Conservation (phyloP, 2,113 vertebrate genomes). For the Odocoileus virginianus region DNA sequence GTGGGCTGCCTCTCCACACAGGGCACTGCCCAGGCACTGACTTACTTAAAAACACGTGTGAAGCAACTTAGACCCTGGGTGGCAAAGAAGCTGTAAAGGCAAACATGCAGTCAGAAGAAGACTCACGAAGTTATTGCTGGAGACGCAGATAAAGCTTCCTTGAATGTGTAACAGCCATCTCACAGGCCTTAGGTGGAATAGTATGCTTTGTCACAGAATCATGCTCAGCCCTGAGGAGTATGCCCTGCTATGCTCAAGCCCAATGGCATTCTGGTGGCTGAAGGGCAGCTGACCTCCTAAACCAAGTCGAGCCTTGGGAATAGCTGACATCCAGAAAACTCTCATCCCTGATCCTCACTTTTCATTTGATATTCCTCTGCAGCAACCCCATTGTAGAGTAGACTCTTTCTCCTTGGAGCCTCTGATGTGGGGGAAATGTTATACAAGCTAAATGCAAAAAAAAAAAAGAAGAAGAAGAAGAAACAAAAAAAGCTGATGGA, state of each 20-base stretch:
- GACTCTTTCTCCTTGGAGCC: constrained; percentile 18
- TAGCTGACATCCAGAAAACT: neutral
- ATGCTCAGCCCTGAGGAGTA: neutral
- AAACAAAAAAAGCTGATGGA: neutral
- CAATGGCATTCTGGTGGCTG: neutral
- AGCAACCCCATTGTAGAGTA: neutral
- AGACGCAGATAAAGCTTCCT: constrained; percentile 37
- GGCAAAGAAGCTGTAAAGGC: neutral
- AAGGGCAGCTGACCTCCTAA: neutral
- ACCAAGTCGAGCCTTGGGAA: neutral
- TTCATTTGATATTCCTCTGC: neutral
- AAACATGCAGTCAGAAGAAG: constrained; percentile 26
- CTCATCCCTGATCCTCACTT: neutral
- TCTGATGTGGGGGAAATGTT: neutral
- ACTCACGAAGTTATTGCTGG: constrained; percentile 17
- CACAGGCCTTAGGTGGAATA: neutral
- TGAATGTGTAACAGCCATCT: neutral
- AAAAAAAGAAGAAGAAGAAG: neutral
- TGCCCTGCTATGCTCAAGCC: neutral
- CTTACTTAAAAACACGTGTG: neutral
- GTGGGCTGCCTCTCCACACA: constrained; percentile 12
- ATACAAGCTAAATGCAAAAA: constrained; percentile 9
- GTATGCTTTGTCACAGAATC: neutral
- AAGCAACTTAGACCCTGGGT: constrained; percentile 31
- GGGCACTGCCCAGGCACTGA: neutral